Base-by-base conservation (phyloP, 2,888 invertebrate genomes). In the Drosophila infuscata region DNA sequence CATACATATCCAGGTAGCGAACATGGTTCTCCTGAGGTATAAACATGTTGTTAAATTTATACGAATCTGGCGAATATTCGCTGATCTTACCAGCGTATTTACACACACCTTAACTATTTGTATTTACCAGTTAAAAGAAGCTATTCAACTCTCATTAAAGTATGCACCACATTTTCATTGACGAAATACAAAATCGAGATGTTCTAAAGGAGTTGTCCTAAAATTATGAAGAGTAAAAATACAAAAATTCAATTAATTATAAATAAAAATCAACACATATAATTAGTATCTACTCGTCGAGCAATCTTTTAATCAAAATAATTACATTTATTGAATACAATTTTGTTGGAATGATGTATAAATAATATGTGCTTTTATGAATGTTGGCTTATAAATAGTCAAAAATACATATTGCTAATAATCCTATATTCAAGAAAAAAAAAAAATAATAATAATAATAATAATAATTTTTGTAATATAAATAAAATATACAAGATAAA, bases 331-430 rank as follows among this genome's bases (percentile, higher is more conserved):
- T 86, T 88, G 71, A 78, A 86, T 82, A 75, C 15, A 70, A 52
- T 76, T 74, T 63, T 43, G 35, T 75, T 53, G 25, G 29, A 56
- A 46, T 67, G 60, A 49, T 75, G 9, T 73, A 82, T 83, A 83
- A 83, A 87, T 83, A 87, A 66, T 65, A 51, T 60, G 52, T 65
- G 58, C 53, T 60, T 33, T 54, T 20, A 61, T 51, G 60, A 20
- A 58, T 51, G 51, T 43, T 54, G 38, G 32, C 77, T 80, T 88
- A 88, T 46, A 83, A 86, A 74, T 86, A 85, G 82, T 88, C 80
- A 83, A 86, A 81, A 74, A 70, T 54, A 58, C 66, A n/a, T 38
- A 38, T 8, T 46, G 54, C 35, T 53, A 66, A 48, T 52, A 38
- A 58, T 57, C 43, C 20, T 62, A 63, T 62, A 63, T 60, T 66